Conservation (phyloP, 2,888 invertebrate species). For the Lepetodrilus schrolli region DNA sequence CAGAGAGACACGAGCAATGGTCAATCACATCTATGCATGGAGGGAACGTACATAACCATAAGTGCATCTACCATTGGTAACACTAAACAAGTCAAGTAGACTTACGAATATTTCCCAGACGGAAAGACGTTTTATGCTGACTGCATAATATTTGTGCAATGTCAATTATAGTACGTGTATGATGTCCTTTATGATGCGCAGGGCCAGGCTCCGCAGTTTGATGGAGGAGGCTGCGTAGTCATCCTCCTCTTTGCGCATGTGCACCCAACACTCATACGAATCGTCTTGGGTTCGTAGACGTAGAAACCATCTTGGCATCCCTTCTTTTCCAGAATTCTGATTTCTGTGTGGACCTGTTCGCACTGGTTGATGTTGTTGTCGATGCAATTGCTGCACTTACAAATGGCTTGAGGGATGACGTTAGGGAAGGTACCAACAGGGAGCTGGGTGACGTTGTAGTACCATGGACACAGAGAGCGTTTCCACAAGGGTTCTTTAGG, state of each 20-base stretch:
- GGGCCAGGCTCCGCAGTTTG: too few relatives aligned
- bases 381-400: slow-evolving; percentile 3
- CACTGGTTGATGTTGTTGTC: neutral
- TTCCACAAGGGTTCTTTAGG: neutral
- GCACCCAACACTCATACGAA: neutral
- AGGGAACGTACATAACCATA: too few relatives aligned
- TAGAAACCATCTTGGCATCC: neutral
- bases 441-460: slow-evolving; percentile 1
- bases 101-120: too few relatives aligned
- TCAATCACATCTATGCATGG: too few relatives aligned
- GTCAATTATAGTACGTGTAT: too few relatives aligned
- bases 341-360: neutral
- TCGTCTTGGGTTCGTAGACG: neutral
- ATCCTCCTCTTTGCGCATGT: neutral
- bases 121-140: too few relatives aligned
- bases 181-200: too few relatives aligned
- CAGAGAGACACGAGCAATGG: too few relatives aligned
- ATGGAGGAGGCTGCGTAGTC: too few relatives aligned
- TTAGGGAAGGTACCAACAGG: neutral
- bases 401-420: slow-evolving; percentile 11
- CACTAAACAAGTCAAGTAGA: too few relatives aligned
- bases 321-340: neutral
- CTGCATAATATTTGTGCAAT: too few relatives aligned
- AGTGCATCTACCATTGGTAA: too few relatives aligned
- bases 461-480: slow-evolving; percentile 7